These are phyloP conservation scores for Calyptomena viridis DNA, from an alignment of 2,113 vertebrate genomes.

Conservation along the genomic window DNA sequence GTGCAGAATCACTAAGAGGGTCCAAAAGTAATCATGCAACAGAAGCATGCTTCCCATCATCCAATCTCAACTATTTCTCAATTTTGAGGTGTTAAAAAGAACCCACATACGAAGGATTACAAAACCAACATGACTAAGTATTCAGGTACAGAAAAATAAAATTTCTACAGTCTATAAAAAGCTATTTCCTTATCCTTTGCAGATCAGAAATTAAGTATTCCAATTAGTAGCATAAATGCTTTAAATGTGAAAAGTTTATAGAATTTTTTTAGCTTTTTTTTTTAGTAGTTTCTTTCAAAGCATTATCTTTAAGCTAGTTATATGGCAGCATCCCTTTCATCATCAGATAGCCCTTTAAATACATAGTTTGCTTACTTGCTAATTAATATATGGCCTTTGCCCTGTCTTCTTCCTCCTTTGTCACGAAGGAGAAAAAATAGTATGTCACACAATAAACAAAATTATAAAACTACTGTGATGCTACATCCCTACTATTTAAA, in stretches of 20 bases:
- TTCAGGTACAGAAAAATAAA: not conserved
- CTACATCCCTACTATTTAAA: not conserved
- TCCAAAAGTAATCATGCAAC: not conserved
- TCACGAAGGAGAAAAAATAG: not conserved
- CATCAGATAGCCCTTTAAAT: not conserved
- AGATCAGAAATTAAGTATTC: not conserved
- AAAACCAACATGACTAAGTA: not conserved
- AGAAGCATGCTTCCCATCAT: not conserved
- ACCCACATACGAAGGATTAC: not conserved
- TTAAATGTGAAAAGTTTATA: not conserved
- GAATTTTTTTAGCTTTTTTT: not conserved
- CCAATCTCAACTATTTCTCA: not conserved
- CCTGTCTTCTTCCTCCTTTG: not conserved
- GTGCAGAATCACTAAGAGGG: not conserved
- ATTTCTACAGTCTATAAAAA: not conserved
- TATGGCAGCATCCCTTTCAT: not conserved
- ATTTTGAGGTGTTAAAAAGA: not conserved
- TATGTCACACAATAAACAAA: not conserved
- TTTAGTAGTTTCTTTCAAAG: not conserved
- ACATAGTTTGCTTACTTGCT: not conserved
- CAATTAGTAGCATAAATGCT: not conserved
- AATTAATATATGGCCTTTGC: not conserved
- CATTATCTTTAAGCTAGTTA: not conserved
- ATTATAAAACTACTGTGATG: not conserved
- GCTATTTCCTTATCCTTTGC: not conserved